Conservation (phyloP, 2,113 vertebrate genomes). For the Camelus bactrianus region DNA sequence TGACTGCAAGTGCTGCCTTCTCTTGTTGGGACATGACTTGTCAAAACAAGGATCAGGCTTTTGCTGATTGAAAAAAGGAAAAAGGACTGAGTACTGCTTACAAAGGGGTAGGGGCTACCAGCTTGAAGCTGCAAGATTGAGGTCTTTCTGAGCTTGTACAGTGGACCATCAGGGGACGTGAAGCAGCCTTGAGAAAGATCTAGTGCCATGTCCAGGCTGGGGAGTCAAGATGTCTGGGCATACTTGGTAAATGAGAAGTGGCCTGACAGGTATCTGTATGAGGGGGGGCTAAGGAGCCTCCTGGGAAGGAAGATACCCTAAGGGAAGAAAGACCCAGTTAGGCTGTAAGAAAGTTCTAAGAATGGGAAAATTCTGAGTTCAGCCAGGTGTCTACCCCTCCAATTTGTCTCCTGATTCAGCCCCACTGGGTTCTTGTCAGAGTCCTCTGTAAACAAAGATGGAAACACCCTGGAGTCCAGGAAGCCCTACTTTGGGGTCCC, state of each 20-base stretch:
- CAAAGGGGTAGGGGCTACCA: not conserved
- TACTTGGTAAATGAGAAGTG: not conserved
- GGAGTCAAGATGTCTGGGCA: not conserved
- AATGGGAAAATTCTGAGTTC: not conserved
- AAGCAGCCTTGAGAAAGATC: not conserved
- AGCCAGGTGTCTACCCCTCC: not conserved
- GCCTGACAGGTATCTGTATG: not conserved
- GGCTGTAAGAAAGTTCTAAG: not conserved
- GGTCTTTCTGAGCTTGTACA: not conserved
- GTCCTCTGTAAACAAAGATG: not conserved
- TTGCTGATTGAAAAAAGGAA: not conserved
- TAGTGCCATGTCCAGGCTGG: not conserved
- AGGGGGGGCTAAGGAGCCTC: not conserved
- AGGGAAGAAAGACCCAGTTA: not conserved
- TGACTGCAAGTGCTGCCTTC: not conserved
- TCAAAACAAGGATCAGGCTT: constrained; percentile 20
- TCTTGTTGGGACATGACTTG: not conserved
- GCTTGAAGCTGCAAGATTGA: not conserved
- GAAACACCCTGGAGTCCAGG: not conserved
- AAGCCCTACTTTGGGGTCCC: not conserved
- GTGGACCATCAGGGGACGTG: not conserved
- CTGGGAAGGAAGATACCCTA: not conserved
- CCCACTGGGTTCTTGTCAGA: not conserved
- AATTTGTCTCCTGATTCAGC: not conserved
- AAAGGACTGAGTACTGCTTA: not conserved